These are phyloP conservation scores for Euspilapteryx auroguttella DNA, from an alignment of 2,888 invertebrate genomes.

Conservation along the genomic window DNA sequence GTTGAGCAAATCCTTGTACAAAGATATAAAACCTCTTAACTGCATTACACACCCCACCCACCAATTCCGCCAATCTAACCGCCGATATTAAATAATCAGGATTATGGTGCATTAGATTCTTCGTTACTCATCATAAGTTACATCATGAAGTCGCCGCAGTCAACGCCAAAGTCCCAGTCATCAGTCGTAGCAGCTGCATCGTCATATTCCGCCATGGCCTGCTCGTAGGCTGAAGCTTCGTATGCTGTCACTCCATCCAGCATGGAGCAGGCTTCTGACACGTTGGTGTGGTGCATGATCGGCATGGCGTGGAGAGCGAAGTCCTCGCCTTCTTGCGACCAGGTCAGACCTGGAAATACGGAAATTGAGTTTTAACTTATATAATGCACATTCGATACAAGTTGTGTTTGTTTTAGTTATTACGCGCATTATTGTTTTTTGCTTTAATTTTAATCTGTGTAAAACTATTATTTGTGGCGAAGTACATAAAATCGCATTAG, in stretches of 20 bases:
- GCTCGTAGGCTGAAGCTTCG: constrained; percentile 61
- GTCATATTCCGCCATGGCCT: constrained; percentile 63
- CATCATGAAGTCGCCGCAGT: constrained; percentile 74
- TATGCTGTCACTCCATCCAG: constrained; percentile 62
- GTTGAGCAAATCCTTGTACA: constrained; percentile 2
- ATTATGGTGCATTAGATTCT: background rate
- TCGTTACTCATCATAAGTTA: constrained; percentile 16
- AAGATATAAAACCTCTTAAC: too few species aligned
- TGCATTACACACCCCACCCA: too few species aligned
- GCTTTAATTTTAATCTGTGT: too few species aligned
- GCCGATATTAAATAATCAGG: too few species aligned
- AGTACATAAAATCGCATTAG: too few species aligned
- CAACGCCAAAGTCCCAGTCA: constrained; percentile 71
- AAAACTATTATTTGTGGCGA: too few species aligned
- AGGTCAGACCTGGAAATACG: constrained; percentile 63
- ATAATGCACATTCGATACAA: too few species aligned
- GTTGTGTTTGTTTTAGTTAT: too few species aligned
- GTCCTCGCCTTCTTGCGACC: constrained; percentile 69
- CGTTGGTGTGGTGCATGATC: constrained; percentile 65
- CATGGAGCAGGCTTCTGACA: constrained; percentile 60
- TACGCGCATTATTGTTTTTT: too few species aligned
- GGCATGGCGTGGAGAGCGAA: constrained; percentile 68
- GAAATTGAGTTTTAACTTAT: too few species aligned
- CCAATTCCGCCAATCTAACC: too few species aligned
- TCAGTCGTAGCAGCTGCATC: constrained; percentile 55